Conservation (phyloP, 30 jellyfish, hydroid and myxozoan genomes). For the Mastigias papua region DNA sequence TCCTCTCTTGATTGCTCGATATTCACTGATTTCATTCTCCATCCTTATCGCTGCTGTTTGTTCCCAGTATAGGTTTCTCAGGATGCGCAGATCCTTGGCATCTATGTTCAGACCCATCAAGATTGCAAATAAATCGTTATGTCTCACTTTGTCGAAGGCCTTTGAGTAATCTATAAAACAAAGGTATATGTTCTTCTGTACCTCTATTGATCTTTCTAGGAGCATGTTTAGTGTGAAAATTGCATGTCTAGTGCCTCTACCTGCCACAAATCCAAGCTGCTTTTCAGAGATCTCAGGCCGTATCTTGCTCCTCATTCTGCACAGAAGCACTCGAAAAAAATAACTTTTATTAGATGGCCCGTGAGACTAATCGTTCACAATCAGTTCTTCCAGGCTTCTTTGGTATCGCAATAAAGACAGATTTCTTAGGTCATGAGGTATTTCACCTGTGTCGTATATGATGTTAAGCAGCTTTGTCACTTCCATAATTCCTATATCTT, state of each 20-base stretch:
- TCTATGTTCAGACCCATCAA: conserved; percentile 6
- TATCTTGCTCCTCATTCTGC: conserved; percentile 5
- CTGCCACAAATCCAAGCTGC: conserved; percentile 26
- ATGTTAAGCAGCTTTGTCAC: neutral
- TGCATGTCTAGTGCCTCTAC: conserved; percentile 32
- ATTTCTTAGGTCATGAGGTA: neutral
- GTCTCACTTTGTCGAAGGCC: conserved; percentile 18
- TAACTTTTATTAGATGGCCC: neutral
- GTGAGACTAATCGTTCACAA: neutral
- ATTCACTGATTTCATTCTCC: conserved; percentile 9
- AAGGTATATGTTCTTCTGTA: neutral
- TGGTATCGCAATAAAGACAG: conserved; percentile 32
- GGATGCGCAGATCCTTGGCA: conserved; percentile 21
- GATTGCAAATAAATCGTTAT: neutral
- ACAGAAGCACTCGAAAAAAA: neutral
- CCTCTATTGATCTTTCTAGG: conserved; percentile 12
- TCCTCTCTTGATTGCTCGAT: neutral
- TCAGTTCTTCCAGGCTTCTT: conserved; percentile 12
- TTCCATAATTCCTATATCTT: neutral
- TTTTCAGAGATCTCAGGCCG: conserved; percentile 31
- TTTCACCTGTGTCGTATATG: conserved; percentile 1
- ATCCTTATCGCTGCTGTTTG: conserved; percentile 42
- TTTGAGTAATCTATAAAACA: conserved; percentile 21
- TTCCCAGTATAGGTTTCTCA: conserved; percentile 29
- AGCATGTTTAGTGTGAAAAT: conserved; percentile 9